phyloP scores from a whole-genome alignment of 2,888 invertebrate species.

The Platypus cylindrus region DNA sequence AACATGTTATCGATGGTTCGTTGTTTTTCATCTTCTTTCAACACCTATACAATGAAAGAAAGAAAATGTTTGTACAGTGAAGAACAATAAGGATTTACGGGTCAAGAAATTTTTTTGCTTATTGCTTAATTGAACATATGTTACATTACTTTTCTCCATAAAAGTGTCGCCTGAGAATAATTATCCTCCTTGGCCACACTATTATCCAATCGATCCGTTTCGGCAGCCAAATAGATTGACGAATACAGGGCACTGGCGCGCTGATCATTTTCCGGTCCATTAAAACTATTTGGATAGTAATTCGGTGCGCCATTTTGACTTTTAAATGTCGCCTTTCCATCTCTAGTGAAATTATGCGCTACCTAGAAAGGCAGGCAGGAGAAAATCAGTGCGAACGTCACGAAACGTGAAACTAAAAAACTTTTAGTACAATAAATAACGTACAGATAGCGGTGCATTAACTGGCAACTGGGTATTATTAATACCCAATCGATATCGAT shows the following conservation, averaged over 20 bases:
- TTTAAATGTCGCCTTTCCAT: conserved; percentile 51
- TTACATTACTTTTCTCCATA: conserved; percentile 16
- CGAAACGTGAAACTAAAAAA: no score
- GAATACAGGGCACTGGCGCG: conserved; percentile 48
- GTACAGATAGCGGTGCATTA: conserved; percentile 38
- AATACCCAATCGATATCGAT: conserved; percentile 77
- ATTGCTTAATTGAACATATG: no score
- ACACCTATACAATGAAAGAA: no score
- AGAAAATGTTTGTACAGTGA: no score
- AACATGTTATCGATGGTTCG: conserved; percentile 71
- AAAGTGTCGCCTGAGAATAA: conserved; percentile 61
- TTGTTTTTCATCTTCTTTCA: conserved; percentile 57
- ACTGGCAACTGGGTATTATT: conserved; percentile 89
- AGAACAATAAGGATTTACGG: no score
- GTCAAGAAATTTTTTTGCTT: no score
- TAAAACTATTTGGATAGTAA: conserved; percentile 94
- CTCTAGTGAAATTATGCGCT: conserved; percentile 72
- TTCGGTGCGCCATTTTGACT: conserved; percentile 90
- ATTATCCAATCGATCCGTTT: conserved; percentile 52
- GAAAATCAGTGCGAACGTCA: background rate
- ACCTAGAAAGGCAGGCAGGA: background rate
- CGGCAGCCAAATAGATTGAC: conserved; percentile 43
- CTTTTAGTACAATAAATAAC: no score
- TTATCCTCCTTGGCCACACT: conserved; percentile 76
- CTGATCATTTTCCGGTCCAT: conserved; percentile 65